These are phyloP conservation scores for Anhinga anhinga DNA, from an alignment of 2,113 vertebrate genomes.

Conservation along the genomic window DNA sequence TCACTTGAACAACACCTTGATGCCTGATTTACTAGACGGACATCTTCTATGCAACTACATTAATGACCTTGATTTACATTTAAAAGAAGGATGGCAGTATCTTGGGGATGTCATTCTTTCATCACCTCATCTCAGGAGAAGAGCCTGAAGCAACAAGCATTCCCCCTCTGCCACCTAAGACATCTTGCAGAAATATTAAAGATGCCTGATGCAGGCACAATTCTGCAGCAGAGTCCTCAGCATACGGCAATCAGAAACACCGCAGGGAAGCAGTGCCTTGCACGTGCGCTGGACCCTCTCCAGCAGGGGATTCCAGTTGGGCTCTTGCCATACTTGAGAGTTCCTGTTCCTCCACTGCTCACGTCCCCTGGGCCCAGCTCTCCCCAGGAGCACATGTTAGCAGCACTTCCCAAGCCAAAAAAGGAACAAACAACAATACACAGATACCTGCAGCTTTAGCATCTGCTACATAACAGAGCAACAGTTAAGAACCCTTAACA, in stretches of 20 bases:
- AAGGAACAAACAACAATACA: not conserved
- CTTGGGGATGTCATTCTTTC: not conserved
- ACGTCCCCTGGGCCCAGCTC: not conserved
- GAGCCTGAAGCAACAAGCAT: not conserved
- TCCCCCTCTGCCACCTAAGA: not conserved
- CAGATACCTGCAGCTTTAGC: not conserved
- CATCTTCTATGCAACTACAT: not conserved
- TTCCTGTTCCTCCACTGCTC: not conserved
- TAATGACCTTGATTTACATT: not conserved
- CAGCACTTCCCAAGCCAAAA: not conserved
- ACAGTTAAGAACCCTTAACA: not conserved
- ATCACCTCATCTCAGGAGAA: not conserved
- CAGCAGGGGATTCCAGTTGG: not conserved
- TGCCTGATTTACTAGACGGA: not conserved
- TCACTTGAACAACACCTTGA: not conserved
- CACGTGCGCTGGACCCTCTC: not conserved
- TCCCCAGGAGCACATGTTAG: not conserved
- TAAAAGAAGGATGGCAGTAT: not conserved
- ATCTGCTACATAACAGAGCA: not conserved
- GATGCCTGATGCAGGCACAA: not conserved
- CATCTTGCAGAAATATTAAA: not conserved
- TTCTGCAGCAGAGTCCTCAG: not conserved
- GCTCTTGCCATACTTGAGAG: not conserved
- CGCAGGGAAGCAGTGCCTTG: fast-evolving
- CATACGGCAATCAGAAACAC: fast-evolving